These are phyloP conservation scores for Tenualosa thibaudeaui DNA, from an alignment of 2,797 vertebrate genomes.

Conservation along the genomic window DNA sequence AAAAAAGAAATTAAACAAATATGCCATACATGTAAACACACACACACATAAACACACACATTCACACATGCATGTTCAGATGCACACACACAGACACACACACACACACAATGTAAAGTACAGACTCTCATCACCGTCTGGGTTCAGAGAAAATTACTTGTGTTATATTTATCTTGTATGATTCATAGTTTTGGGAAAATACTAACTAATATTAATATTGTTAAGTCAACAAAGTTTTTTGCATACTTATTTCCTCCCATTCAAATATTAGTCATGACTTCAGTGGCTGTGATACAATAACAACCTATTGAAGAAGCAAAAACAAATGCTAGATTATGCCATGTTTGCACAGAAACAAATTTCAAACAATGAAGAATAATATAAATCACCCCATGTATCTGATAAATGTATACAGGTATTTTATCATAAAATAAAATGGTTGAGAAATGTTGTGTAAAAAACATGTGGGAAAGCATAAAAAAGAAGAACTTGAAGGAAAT, in stretches of 20 bases:
- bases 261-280: not conserved
- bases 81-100: not conserved
- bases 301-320: not conserved
- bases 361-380: not conserved
- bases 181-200: too few relatives aligned
- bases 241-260: not conserved
- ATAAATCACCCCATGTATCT: not conserved
- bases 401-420: not conserved
- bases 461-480: conserved; percentile 14
- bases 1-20: too few relatives aligned
- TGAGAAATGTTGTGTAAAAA: not conserved
- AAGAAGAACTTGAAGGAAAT: not conserved
- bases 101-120: not conserved
- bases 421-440: not conserved
- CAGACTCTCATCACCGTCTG: not conserved
- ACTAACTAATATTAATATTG: not conserved
- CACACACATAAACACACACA: too few relatives aligned
- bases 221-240: not conserved
- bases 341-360: not conserved
- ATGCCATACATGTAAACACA: not conserved
- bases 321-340: not conserved
- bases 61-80: not conserved
- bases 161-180: not conserved
- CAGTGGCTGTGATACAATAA: not conserved
- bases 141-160: not conserved